A percentile compares a stretch with the other conserved stretches of the same genome.
Conservation (phyloP, 2,888 invertebrate species). For the Caenorhabditis drosophilae region DNA sequence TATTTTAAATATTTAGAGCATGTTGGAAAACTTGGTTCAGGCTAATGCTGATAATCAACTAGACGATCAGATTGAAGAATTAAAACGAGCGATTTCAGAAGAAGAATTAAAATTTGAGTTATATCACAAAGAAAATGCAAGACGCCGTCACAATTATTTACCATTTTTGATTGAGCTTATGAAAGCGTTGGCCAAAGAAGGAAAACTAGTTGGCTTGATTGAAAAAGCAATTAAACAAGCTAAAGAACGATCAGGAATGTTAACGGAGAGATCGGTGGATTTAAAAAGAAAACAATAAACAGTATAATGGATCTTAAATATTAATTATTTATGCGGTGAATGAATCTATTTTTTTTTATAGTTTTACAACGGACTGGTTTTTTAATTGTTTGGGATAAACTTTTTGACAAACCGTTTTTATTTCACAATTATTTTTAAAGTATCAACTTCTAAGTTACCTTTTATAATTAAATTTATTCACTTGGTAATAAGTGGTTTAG, state of each 20-base stretch:
- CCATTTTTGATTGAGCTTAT: constrained; percentile 93
- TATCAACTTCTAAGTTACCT: too few relatives aligned
- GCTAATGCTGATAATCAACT: constrained; percentile 20
- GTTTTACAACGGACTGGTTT: too few relatives aligned
- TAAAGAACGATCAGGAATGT: constrained; percentile 12
- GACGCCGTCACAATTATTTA: constrained; percentile 94
- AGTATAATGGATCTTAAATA: background rate
- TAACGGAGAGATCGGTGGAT: background rate
- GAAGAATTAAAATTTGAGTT: constrained; percentile 25
- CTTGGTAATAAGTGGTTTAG: too few relatives aligned
- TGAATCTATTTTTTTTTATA: background rate
- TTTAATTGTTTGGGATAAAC: too few relatives aligned
- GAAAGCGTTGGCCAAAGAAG: constrained; percentile 88
- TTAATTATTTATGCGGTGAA: constrained; percentile 1
- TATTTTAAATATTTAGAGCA: constrained; percentile 16
- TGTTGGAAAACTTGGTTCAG: constrained; percentile 8
- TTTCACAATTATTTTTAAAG: too few relatives aligned
- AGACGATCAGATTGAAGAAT: constrained; percentile 20
- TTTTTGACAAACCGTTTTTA: too few relatives aligned
- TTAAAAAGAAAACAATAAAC: constrained; percentile 20
- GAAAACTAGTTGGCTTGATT: constrained; percentile 84
- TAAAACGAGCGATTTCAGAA: constrained; percentile 8
- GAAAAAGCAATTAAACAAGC: constrained; percentile 72
- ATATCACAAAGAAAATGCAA: constrained; percentile 78
- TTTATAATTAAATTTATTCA: too few relatives aligned